These are phyloP conservation scores for Megalurothrips usitatus DNA, from an alignment of 2,888 invertebrate genomes.

Conservation along the genomic window DNA sequence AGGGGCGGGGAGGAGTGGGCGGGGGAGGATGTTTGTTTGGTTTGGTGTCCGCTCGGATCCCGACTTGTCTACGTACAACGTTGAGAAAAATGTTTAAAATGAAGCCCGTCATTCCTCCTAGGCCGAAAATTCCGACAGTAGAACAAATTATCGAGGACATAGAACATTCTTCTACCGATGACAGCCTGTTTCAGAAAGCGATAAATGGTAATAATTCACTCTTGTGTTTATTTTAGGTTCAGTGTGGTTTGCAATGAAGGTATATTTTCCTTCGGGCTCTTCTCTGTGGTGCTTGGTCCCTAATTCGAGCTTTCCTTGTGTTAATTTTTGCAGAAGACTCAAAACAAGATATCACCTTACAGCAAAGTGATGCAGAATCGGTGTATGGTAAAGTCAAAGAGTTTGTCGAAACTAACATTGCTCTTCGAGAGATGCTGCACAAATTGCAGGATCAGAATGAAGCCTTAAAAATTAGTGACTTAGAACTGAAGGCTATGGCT, in stretches of 20 bases:
- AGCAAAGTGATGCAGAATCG: background rate
- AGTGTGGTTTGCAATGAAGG: background rate
- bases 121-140: background rate
- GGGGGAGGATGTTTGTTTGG: too few species aligned
- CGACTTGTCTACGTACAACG: background rate
- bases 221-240: background rate
- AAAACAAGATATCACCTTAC: background rate
- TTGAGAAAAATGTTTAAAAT: background rate
- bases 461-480: background rate
- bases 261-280: background rate
- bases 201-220: background rate
- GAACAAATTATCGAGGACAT: conserved; percentile 8
- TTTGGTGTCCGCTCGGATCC: too few species aligned
- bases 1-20: too few species aligned
- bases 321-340: background rate
- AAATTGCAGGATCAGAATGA: conserved; percentile 1
- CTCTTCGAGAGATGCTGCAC: background rate
- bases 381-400: background rate
- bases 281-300: background rate
- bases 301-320: too few species aligned
- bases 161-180: background rate
- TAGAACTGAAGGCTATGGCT: background rate
- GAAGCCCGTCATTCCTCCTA: background rate
- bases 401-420: background rate
- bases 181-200: background rate